Evolutionary conservation across 1,140 invertebrate species (phyloP), one percentile per base, ranked within the genome.

Genomic region (Ostrea denselamellosa): DNA sequence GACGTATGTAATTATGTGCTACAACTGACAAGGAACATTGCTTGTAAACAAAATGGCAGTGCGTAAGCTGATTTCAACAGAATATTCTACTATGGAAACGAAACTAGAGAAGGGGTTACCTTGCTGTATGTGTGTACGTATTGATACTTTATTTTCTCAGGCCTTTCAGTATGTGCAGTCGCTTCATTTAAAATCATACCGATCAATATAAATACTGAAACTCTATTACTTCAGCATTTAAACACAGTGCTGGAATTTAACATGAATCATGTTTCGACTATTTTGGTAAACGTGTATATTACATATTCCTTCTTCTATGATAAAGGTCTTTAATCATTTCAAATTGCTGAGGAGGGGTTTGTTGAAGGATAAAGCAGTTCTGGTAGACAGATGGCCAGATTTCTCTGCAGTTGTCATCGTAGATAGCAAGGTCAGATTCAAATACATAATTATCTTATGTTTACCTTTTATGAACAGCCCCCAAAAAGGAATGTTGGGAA

Each of bases 311-410:
- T 10, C 9, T 77, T 7, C 14, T 28, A 34, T 12, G 2, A 10
- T 44, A 44, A 2, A 77, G 68, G 68, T 12, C 7, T 34, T 10
- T 5, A 34, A 10, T 34, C 68, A 77, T 25, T 77, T 77, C 25
- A 25, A 34, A 34, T 34, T 77, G 25, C 9, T 77, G 25, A 77
- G 25, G 68, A 77, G 28, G 5, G 25, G 25, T 14, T 5, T 34
- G 12, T 25, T 77, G 68, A 77, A 7, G 5, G 28, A 77, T 2
- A 77, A 77, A 34, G 28, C 14, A 28, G 68, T 77, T 12, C 14
- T 77, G 68, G 68, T 77, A 25, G 68, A 77, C 68, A 77, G 25
- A 9, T 77, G 68, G 68, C 68, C 68, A 17, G 25, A 77, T 7
- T 44, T 77, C 4, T 77, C 68, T 34, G 28, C 28, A 14, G 9